phyloP scores from a whole-genome alignment of 2,888 invertebrate genomes.

The Carcina quercana region DNA sequence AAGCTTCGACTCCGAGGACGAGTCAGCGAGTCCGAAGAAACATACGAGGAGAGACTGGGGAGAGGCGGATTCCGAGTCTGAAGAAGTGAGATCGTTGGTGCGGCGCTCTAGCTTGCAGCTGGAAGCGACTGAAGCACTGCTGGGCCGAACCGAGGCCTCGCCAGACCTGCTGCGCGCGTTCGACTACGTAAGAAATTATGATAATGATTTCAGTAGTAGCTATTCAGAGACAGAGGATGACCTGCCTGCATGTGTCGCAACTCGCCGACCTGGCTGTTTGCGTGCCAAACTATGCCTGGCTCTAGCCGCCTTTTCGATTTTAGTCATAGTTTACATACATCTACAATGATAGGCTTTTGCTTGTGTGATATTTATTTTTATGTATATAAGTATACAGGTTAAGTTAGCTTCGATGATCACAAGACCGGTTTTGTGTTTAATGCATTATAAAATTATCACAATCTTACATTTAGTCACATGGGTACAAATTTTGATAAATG shows the following conservation, averaged over 20 bases:
- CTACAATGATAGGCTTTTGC: conserved; percentile 66
- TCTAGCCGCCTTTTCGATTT: conserved; percentile 63
- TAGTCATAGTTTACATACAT: conserved; percentile 67
- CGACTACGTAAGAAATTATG: conserved; percentile 70
- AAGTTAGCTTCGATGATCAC: conserved; percentile 58
- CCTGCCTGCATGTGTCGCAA: conserved; percentile 28
- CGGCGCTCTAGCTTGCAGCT: conserved; percentile 78
- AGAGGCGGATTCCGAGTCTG: conserved; percentile 79
- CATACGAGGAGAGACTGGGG: conserved; percentile 46
- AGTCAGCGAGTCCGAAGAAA: conserved; percentile 53
- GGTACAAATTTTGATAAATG: too few relatives aligned
- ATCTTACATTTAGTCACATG: too few relatives aligned
- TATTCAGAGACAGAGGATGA: conserved; percentile 39
- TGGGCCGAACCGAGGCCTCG: conserved; percentile 63
- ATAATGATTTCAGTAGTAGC: conserved; percentile 54
- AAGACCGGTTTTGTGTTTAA: too few relatives aligned
- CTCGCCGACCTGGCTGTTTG: conserved; percentile 45
- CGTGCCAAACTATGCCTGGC: conserved; percentile 61
- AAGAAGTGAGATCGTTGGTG: conserved; percentile 77
- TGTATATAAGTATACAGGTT: conserved; percentile 55
- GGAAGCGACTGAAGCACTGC: conserved; percentile 73
- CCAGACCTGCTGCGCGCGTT: conserved; percentile 63
- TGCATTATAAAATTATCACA: too few relatives aligned
- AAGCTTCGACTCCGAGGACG: conserved; percentile 54
- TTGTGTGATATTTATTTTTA: conserved; percentile 59